Evolutionary conservation across 2,888 invertebrate genomes (phyloP), one percentile per base, ranked within the genome.

Genomic region (Agonopterix alstromeriana): DNA sequence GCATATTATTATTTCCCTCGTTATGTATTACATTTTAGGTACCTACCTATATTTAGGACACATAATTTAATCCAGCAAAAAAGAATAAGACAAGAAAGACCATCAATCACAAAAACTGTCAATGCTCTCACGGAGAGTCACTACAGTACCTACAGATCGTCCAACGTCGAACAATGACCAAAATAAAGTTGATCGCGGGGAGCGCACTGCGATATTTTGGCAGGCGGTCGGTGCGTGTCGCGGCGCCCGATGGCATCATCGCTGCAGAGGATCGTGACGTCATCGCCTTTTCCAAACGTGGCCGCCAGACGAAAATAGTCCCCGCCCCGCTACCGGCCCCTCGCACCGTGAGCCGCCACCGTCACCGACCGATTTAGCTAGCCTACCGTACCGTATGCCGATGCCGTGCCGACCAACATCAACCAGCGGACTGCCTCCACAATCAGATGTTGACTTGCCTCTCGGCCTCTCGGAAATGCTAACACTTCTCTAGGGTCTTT

Each of bases 221-320:
- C 86, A 84, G 77, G 76, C 73, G 77, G 70, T 60, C 73, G 69
- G 77, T 80, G 80, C 78, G 85, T 82, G 84, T 83, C 84, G 85
- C 81, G 77, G 69, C 75, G 77, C 67, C 63, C 79, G 85, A 84
- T 87, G 87, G 84, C 86, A 86, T 84, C 87, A 88, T 85, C 87
- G 86, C 86, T 73, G 77, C 73, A 75, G 85, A 81, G 77, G 78
- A 79, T 70, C 73, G 82, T 88, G 87, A 88, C 87, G 87, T 87
- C 86, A 86, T 71, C 84, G 74, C 86, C 82, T 88, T 87, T 86
- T 87, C 84, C 86, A 86, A 88, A 86, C 86, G 86, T 84, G 85
- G 84, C 86, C 82, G 86, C 83, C 87, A 88, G 87, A 88, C 88
- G 79, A 86, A 88, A 88, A 88, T 88, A 88, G 86, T 74, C 80